Percentiles rank a stretch among this genome's conserved stretches.
These are phyloP conservation scores for Pagrus major DNA, from an alignment of 2,113 vertebrate species.

Conservation along the genomic window DNA sequence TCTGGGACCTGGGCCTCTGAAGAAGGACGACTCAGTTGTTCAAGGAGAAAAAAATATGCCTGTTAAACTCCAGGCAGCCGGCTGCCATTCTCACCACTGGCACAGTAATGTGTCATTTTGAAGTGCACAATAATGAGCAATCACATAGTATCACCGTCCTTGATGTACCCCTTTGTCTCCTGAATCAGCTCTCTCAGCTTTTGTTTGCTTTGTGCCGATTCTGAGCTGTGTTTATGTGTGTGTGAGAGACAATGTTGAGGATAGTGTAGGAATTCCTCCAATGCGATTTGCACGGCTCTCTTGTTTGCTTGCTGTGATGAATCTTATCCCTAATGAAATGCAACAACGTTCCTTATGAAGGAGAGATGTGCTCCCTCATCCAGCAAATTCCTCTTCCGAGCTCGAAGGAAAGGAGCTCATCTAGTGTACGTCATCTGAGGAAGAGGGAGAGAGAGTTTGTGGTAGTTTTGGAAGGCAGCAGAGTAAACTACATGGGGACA, in stretches of 20 bases:
- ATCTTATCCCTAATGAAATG: conserved; percentile 84
- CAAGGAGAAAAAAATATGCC: conserved; percentile 12
- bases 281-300: conserved; percentile 77
- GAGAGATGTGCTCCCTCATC: conserved; percentile 78
- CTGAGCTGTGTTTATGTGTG: conserved; percentile 45
- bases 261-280: conserved; percentile 63
- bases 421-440: conserved; percentile 45
- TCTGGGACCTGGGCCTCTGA: conserved; percentile 25
- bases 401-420: conserved; percentile 49
- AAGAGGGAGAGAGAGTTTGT: conserved; percentile 23
- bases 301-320: conserved; percentile 80
- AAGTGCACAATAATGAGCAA: conserved; percentile 73
- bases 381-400: conserved; percentile 74
- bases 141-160: conserved; percentile 62
- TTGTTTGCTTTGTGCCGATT: conserved; percentile 71
- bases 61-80: conserved; percentile 48
- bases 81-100: conserved; percentile 44
- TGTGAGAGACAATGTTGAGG: conserved; percentile 35
- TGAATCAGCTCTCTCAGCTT: conserved; percentile 61
- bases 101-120: conserved; percentile 71
- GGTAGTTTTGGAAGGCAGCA: conserved; percentile 1
- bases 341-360: conserved; percentile 78
- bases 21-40: conserved; percentile 31
- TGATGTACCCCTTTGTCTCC: conserved; percentile 68
- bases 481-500: conserved; percentile 7